Evolutionary conservation across 53 echinoderm and acorn worm species (phyloP).

Genomic region (Echinarachnius parma): DNA sequence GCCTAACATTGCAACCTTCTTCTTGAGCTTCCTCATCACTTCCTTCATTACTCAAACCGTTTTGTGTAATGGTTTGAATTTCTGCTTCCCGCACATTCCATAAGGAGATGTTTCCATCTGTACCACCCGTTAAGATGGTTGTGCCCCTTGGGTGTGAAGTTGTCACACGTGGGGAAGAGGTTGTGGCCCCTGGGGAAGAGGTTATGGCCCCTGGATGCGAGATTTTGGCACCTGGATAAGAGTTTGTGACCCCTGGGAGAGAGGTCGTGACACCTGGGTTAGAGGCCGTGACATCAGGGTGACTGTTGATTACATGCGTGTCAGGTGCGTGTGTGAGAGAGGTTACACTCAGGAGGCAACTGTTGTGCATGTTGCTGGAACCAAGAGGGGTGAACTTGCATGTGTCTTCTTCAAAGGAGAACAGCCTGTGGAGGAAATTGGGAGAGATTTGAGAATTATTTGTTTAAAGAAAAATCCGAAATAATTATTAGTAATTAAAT

Average conservation of each 20-base stretch:
- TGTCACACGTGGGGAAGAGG: no score
- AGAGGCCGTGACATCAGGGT: no score
- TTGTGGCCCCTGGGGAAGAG: conserved; percentile 9
- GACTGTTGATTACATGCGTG: no score
- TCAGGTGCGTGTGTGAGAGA: no score
- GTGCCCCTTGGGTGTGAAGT: not conserved
- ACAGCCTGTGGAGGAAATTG: conserved; percentile 6
- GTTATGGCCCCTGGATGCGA: no score
- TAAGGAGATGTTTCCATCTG: conserved; percentile 21
- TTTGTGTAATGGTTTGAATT: not conserved
- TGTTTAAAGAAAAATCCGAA: not conserved
- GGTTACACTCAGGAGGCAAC: conserved; percentile 35
- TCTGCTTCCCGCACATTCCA: conserved; percentile 15
- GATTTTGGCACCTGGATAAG: no score
- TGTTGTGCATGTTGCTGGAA: conserved; percentile 16
- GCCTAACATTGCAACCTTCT: not conserved
- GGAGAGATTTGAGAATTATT: not conserved
- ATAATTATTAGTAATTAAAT: no score
- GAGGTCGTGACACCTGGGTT: conserved; percentile 5
- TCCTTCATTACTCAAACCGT: not conserved
- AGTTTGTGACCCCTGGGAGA: conserved; percentile 4
- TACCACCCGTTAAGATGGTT: conserved; percentile 13
- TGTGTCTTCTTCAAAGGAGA: conserved; percentile 20
- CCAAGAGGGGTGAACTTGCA: conserved; percentile 24
- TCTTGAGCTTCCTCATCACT: conserved; percentile 9